phyloP scores from a whole-genome alignment of 2,797 vertebrate genomes.

The Catostomus latipinnis region DNA sequence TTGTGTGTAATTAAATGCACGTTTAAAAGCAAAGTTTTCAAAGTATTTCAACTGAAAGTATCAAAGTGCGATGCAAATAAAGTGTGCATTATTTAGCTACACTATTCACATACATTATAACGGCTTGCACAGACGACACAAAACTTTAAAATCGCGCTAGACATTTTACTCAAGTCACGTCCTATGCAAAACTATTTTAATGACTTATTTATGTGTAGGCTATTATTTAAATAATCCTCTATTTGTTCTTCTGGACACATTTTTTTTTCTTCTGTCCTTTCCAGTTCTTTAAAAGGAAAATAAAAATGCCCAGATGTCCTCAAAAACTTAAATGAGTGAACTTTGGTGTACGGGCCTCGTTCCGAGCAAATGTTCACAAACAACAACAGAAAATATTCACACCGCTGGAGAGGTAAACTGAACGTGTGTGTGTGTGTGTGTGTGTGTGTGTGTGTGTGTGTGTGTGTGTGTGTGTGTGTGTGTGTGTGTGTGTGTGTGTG shows the following conservation, averaged over 20 bases:
- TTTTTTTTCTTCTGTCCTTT: background rate
- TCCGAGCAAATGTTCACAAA: background rate
- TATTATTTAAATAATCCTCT: background rate
- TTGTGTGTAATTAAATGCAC: background rate
- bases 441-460: too few species aligned
- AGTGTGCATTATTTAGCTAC: background rate
- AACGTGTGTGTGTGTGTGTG: too few species aligned
- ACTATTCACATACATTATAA: slow-evolving; percentile 9
- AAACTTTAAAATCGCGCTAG: background rate
- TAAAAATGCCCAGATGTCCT: background rate
- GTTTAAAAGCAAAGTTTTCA: background rate
- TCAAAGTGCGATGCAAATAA: background rate
- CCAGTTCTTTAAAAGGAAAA: background rate
- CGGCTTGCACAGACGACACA: background rate
- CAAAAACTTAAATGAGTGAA: background rate
- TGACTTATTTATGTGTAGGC: background rate
- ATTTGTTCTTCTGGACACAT: background rate
- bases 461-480: too few species aligned
- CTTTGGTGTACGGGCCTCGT: slow-evolving; percentile 1
- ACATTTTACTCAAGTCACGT: background rate
- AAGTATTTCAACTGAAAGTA: background rate
- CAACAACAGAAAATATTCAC: slow-evolving; percentile 14
- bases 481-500: too few species aligned
- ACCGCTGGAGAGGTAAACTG: background rate
- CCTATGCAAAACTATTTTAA: background rate